Conservation (phyloP, 2,888 invertebrate species). For the Esperia sulphurella region DNA sequence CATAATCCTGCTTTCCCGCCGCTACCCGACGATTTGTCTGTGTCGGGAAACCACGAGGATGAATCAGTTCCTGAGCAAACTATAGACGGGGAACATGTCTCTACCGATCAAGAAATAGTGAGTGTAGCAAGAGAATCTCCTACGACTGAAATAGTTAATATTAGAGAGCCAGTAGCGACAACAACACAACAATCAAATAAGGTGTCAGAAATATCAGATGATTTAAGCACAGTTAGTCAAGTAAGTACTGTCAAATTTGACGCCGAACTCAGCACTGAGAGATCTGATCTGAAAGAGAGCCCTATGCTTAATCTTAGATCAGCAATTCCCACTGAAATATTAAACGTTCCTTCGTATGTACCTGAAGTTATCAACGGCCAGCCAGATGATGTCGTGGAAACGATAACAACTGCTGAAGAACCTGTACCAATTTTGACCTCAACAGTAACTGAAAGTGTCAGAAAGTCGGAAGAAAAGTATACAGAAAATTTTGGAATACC, state of each 20-base stretch:
- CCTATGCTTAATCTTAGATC: slow-evolving; percentile 59
- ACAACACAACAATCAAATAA: slow-evolving; percentile 24
- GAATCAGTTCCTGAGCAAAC: slow-evolving; percentile 55
- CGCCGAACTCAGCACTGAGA: slow-evolving; percentile 24
- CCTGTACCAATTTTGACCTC: slow-evolving; percentile 13
- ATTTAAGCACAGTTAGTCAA: slow-evolving; percentile 19
- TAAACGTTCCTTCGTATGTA: slow-evolving; percentile 44
- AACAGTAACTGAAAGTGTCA: slow-evolving; percentile 10
- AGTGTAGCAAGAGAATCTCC: slow-evolving; percentile 27
- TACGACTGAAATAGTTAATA: slow-evolving; percentile 27
- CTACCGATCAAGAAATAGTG: slow-evolving; percentile 35
- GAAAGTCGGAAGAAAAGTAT: slow-evolving; percentile 19
- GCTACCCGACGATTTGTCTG: slow-evolving; percentile 65
- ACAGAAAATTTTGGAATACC: slow-evolving; percentile 15
- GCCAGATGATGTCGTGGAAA: slow-evolving; percentile 33
- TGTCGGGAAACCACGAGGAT: slow-evolving; percentile 60
- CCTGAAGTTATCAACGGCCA: slow-evolving; percentile 45
- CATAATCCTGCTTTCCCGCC: slow-evolving; percentile 73
- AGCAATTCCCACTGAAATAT: slow-evolving; percentile 58
- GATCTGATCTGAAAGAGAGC: slow-evolving; percentile 37
- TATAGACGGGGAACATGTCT: slow-evolving; percentile 43
- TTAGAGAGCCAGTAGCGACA: slow-evolving; percentile 32
- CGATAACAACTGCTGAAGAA: slow-evolving; percentile 15
- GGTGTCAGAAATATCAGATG: slow-evolving; percentile 26
- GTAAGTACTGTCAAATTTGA: slow-evolving; percentile 21